Evolutionary conservation across 2,113 vertebrate genomes (phyloP).

Genomic region (Oreotrochilus melanogaster): DNA sequence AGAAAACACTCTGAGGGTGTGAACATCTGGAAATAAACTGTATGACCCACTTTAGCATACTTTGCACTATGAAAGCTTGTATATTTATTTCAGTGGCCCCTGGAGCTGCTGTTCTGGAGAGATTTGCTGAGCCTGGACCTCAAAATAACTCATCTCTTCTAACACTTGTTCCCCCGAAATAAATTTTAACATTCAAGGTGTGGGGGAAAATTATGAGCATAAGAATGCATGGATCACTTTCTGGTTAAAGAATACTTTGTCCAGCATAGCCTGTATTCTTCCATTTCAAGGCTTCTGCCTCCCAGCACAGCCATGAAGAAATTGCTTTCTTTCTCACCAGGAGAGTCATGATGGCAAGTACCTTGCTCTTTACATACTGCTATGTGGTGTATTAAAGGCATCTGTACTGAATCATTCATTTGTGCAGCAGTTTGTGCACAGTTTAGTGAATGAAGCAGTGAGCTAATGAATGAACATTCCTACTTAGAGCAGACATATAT

Average conservation of each 20-base stretch:
- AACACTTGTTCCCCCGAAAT: not conserved
- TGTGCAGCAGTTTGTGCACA: not conserved
- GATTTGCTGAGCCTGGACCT: not conserved
- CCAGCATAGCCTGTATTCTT: not conserved
- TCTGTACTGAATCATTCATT: conserved; percentile 48
- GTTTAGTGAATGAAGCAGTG: conserved; percentile 63
- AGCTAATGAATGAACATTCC: conserved; percentile 71
- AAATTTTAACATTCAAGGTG: not conserved
- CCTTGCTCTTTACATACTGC: not conserved
- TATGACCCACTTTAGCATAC: conserved; percentile 35
- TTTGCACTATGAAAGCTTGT: not conserved
- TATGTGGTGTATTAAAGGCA: not conserved
- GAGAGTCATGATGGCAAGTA: not conserved
- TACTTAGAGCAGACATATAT: conserved; percentile 68
- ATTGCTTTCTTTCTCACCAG: not conserved
- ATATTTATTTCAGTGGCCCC: conserved; percentile 41
- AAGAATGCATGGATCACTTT: not conserved
- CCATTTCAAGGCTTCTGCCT: not conserved
- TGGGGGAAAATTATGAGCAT: not conserved
- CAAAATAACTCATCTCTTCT: not conserved
- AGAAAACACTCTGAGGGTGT: not conserved
- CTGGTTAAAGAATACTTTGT: not conserved
- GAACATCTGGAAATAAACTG: conserved; percentile 55
- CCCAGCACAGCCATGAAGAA: not conserved
- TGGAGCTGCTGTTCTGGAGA: conserved; percentile 8